Evolutionary conservation across 2,797 vertebrate genomes (phyloP).

Genomic region (Argentina silus): DNA sequence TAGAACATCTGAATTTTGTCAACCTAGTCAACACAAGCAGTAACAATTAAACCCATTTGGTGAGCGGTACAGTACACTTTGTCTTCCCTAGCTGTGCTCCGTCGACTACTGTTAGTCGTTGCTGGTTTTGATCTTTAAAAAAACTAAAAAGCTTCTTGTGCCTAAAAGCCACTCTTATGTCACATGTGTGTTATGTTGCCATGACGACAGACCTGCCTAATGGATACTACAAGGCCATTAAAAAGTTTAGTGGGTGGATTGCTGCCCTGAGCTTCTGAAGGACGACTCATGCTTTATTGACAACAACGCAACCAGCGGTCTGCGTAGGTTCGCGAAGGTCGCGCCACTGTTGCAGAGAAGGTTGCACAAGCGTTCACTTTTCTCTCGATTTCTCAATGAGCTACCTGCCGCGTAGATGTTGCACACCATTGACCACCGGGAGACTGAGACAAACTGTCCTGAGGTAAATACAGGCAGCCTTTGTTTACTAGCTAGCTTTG

Average conservation of each 20-base stretch:
- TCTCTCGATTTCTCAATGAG: too few relatives aligned
- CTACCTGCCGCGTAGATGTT: too few relatives aligned
- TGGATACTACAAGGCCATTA: constrained; percentile 52
- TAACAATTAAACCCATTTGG: neutral
- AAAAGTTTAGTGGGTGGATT: constrained; percentile 33
- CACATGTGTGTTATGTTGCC: constrained; percentile 57
- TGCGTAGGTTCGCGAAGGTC: too few relatives aligned
- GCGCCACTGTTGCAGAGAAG: too few relatives aligned
- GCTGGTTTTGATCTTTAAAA: constrained; percentile 31
- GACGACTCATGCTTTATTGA: too few relatives aligned
- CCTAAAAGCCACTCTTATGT: constrained; percentile 51
- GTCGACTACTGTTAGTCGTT: constrained; percentile 29
- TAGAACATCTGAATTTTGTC: too few relatives aligned
- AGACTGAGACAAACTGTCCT: too few relatives aligned
- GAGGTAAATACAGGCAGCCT: too few relatives aligned
- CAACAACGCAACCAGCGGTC: too few relatives aligned
- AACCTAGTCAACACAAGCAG: neutral
- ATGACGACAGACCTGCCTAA: constrained; percentile 65
- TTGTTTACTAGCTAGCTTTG: too few relatives aligned
- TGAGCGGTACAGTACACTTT: neutral
- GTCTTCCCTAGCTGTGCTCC: constrained; percentile 14
- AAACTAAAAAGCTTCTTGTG: constrained; percentile 37
- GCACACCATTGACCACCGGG: too few relatives aligned
- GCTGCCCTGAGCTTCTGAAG: neutral
- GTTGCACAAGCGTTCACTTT: too few relatives aligned